phyloP scores from a whole-genome alignment of 2,888 invertebrate genomes.

The Prosapia bicincta region DNA sequence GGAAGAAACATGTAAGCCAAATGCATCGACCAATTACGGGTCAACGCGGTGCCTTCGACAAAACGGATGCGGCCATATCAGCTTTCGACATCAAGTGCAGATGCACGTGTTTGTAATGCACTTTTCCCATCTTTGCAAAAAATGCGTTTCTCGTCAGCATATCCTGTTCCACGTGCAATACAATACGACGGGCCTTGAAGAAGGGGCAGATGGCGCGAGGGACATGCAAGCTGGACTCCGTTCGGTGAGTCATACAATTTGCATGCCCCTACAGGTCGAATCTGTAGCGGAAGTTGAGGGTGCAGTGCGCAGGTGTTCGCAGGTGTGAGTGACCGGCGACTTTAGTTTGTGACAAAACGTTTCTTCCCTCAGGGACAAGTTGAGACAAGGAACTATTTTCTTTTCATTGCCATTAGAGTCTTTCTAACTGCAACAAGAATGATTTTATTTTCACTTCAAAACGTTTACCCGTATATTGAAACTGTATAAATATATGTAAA shows the following conservation, averaged over 20 bases:
- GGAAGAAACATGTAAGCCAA: no score
- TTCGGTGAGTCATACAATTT: not conserved
- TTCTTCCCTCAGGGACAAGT: no score
- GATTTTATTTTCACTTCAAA: no score
- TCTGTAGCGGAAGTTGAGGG: not conserved
- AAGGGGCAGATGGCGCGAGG: not conserved
- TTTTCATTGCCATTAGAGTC: no score
- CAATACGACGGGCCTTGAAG: not conserved
- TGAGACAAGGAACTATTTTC: no score
- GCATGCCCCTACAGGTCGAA: conserved; percentile 2
- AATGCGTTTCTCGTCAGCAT: not conserved
- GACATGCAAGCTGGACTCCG: not conserved
- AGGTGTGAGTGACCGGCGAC: no score
- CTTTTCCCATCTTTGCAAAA: not conserved
- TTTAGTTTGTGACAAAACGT: no score
- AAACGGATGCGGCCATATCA: not conserved
- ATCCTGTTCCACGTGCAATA: not conserved
- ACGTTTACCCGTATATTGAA: no score
- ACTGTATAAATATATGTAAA: no score
- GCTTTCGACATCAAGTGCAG: not conserved
- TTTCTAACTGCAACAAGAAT: no score
- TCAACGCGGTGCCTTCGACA: not conserved
- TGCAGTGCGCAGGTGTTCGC: not conserved
- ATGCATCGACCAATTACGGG: not conserved
- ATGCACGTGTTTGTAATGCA: not conserved